Evolutionary conservation across 2,888 invertebrate species (phyloP).

Genomic region (Drosophila conformis): DNA sequence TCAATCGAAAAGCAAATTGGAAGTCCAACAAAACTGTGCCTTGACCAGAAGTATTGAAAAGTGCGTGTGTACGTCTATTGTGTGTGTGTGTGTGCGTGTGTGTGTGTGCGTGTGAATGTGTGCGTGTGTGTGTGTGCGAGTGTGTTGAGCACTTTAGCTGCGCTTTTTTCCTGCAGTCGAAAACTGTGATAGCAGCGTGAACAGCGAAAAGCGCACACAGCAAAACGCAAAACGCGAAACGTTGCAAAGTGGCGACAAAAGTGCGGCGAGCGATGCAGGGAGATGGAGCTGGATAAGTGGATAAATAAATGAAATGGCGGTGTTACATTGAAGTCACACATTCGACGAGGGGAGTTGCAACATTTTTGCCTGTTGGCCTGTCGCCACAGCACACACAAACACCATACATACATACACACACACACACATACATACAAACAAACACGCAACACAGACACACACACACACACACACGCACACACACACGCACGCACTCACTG

Average conservation of each 20-base stretch:
- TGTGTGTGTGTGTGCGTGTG: conserved; percentile 16
- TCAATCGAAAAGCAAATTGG: conserved; percentile 25
- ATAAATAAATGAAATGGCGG: conserved; percentile 35
- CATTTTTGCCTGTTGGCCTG: conserved; percentile 18
- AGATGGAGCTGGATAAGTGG: conserved; percentile 48
- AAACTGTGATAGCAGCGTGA: conserved; percentile 39
- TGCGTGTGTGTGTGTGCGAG: conserved; percentile 11
- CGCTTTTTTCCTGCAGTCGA: conserved; percentile 58
- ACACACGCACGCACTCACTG: conserved; percentile 2
- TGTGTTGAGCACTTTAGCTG: conserved; percentile 43
- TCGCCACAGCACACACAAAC: conserved; percentile 14
- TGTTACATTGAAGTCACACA: conserved; percentile 40
- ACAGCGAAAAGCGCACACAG: conserved; percentile 30
- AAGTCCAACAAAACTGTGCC: conserved; percentile 28
- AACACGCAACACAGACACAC: conserved; percentile 3
- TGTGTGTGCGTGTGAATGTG: background rate
- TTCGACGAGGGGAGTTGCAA: conserved; percentile 41
- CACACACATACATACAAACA: conserved; percentile 17
- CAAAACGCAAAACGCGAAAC: conserved; percentile 24
- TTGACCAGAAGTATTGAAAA: conserved; percentile 28
- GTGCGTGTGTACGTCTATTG: conserved; percentile 12
- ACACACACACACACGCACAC: background rate
- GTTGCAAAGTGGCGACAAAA: conserved; percentile 26
- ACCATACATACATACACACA: conserved; percentile 23
- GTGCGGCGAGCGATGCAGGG: conserved; percentile 24